Base-by-base conservation (phyloP, 92 coral and sea anemone species). In the Palythoa heliodiscus region DNA sequence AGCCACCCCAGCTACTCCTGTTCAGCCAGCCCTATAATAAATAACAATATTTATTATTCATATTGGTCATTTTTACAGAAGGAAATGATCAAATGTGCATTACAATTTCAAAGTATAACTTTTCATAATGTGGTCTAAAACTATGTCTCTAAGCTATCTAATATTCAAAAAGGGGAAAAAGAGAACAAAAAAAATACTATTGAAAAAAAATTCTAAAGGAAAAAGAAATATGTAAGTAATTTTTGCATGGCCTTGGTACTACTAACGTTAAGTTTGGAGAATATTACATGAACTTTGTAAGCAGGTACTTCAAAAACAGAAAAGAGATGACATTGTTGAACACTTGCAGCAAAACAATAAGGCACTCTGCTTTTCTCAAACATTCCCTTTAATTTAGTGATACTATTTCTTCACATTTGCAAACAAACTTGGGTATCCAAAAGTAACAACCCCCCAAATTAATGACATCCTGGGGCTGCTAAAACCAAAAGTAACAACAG, bases 401-500 rank as follows among this genome's bases (percentile, higher is more conserved):
- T 61, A 19, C 0, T 35, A 69, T 1, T 25, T 69, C 43, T 69
- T 69, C 43, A 69, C 15, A 24, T 2, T 69, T 9, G 73, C 17
- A 69, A 69, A 69, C 73, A 69, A 69, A 69, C 73, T 4, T 24
- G 3, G 63, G 14, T 1, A 17, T n/a, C 16, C 29, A n/a, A 66
- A 20, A 20, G 69, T n/a, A 61, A 61, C 69, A 4, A 61, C 14
- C 11, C 29, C 73, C 15, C 25, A 70, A 70, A 70, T 70, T 4
- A 39, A 71, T 40, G 53, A 71, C 75, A 71, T 71, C 29, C 75
- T 66, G 48, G 75, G 52, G 52, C 11, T 71, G 20, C 12, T 29
- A 35, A 71, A 71, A 13, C 75, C 20, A 71, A 71, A 71, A 71
- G 75, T 71, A 71, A 71, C 75, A 71, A 71, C 2, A 29, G 52